Conservation (phyloP, 2,113 vertebrate species). For the Ailuropoda melanoleuca region DNA sequence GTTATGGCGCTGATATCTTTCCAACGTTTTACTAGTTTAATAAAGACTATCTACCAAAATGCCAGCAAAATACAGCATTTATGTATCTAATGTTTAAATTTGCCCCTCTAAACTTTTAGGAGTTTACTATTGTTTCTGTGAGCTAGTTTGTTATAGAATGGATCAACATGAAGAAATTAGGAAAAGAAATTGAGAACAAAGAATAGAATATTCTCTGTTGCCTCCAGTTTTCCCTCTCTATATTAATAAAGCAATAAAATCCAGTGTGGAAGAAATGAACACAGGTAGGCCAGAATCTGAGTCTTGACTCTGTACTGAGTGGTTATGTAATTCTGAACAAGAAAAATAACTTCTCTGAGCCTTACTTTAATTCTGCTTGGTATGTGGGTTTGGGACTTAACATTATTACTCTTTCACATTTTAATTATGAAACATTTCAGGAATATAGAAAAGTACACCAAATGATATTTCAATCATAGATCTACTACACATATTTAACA, state of each 20-base stretch:
- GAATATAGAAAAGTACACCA: background rate
- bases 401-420: slow-evolving; percentile 31
- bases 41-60: background rate
- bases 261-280: background rate
- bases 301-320: background rate
- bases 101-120: background rate
- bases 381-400: background rate
- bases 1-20: background rate
- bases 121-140: background rate
- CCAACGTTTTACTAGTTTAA: background rate
- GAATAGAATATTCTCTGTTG: background rate
- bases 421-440: slow-evolving; percentile 46
- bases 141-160: background rate
- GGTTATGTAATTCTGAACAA: background rate
- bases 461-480: background rate
- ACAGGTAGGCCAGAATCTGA: background rate
- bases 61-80: background rate
- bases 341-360: background rate
- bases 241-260: background rate
- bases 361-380: slow-evolving; percentile 22
- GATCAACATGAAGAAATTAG: background rate
- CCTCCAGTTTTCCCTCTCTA: background rate
- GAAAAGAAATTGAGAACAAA: background rate
- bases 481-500: background rate
- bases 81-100: background rate